phyloP scores from a whole-genome alignment of 1,140 invertebrate genomes.

The Ips typographus region DNA sequence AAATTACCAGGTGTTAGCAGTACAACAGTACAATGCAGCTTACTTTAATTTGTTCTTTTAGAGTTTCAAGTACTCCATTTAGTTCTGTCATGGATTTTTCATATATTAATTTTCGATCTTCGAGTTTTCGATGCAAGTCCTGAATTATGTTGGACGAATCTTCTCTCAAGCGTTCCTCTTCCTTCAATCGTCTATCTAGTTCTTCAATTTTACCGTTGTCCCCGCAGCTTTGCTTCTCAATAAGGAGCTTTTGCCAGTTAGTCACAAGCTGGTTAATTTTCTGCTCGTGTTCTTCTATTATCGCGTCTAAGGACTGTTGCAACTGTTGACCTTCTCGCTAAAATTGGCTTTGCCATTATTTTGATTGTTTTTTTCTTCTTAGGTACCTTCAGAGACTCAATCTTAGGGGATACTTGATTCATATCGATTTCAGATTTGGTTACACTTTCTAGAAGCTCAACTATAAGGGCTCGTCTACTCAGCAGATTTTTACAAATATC shows the following conservation, averaged over 20 bases:
- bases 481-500: slow-evolving; percentile 43
- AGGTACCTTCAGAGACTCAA: slow-evolving; percentile 37
- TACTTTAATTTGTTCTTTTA: slow-evolving; percentile 43
- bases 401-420: slow-evolving; percentile 35
- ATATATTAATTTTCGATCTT: slow-evolving; percentile 36
- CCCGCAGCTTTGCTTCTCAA: slow-evolving; percentile 29
- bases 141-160: slow-evolving; percentile 37
- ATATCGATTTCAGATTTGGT: slow-evolving; percentile 38
- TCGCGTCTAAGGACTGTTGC: slow-evolving; percentile 34
- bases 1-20: no score
- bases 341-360: background rate
- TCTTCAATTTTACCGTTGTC: slow-evolving; percentile 34
- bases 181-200: slow-evolving; percentile 36
- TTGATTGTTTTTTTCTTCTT: background rate
- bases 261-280: slow-evolving; percentile 40
- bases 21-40: no score
- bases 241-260: slow-evolving; percentile 40
- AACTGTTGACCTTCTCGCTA: slow-evolving; percentile 37
- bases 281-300: slow-evolving; percentile 37
- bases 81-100: slow-evolving; percentile 40
- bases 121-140: slow-evolving; percentile 39
- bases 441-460: slow-evolving; percentile 41
- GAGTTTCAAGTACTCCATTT: slow-evolving; percentile 34
- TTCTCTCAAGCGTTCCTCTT: slow-evolving; percentile 37
- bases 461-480: slow-evolving; percentile 35